These are phyloP conservation scores for Pseudochaenichthys georgianus DNA, from an alignment of 2,797 vertebrate genomes.

Conservation along the genomic window DNA sequence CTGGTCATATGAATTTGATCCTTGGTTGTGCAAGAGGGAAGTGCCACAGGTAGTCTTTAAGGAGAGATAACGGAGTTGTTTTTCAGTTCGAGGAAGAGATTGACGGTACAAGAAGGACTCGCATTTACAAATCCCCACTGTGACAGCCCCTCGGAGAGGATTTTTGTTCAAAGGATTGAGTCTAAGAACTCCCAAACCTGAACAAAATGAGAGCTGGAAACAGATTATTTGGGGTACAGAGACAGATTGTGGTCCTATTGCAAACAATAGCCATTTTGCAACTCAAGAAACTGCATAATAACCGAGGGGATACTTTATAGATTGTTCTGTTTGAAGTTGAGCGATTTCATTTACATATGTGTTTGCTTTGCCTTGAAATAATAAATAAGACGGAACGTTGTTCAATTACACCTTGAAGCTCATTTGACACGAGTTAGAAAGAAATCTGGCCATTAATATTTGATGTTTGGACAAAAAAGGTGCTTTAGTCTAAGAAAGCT, in stretches of 20 bases:
- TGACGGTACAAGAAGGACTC: conserved; percentile 45
- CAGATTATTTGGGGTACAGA: conserved; percentile 35
- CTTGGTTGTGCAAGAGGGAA: neutral
- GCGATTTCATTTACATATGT: neutral
- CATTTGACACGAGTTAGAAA: neutral
- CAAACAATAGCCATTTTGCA: too few species aligned
- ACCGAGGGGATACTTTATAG: neutral
- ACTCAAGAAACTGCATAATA: neutral
- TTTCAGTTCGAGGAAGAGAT: conserved; percentile 20
- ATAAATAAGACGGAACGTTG: neutral
- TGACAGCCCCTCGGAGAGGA: conserved; percentile 20
- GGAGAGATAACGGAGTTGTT: conserved; percentile 5
- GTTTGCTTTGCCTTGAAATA: neutral
- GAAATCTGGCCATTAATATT: conserved; percentile 23
- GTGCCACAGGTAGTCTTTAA: conserved; percentile 8
- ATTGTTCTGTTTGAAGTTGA: conserved; percentile 9
- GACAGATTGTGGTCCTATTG: neutral
- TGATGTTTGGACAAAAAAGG: conserved; percentile 20
- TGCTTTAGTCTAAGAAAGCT: neutral
- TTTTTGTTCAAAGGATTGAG: conserved; percentile 44
- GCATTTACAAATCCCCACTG: conserved; percentile 43
- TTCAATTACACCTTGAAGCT: conserved; percentile 1
- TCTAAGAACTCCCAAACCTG: conserved; percentile 43
- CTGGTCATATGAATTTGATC: neutral
- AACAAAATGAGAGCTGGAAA: conserved; percentile 40